Base-by-base conservation (phyloP, 92 coral and sea anemone species). In the Porites lobata region DNA sequence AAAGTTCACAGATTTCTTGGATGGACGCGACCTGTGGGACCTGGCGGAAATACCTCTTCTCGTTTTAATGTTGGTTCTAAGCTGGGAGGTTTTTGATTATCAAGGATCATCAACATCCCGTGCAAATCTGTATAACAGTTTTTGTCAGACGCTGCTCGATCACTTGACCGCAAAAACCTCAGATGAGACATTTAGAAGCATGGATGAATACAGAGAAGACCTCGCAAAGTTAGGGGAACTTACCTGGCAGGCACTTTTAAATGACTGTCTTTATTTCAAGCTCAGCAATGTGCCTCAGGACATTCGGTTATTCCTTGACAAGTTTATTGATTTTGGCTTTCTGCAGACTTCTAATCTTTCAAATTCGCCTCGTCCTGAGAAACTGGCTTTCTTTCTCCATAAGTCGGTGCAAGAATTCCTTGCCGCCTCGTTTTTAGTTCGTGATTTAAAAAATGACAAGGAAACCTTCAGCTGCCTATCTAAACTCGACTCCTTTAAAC, bases 321-420 rank as follows among this genome's bases (percentile, higher is more conserved):
- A 74, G 3, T 52, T 50, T 13, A 51, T 84, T 13, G 61, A 12
- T 29, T 14, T n/a, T 12, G 69, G 88, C n/a, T 32, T 76, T 56
- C 75, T 76, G 11, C 72, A 72, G 51, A 14, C 38, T 67, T 71
- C 61, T 50, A 15, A 65, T 14, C 53, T 50, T 56, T 61, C 65
- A 13, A 17, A 19, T 7, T 54, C 13, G 7, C n/a, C 19, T 61
- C n/a, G 7, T 22, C 78, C 43, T 53, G 65, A 75, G 50, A 43
- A 85, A 47, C 64, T 65, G n/a, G 66, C 65, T 2, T 75, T 26
- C 19, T 85, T 85, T 24, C 73, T 75, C 0, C 88, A 84, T 18
- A 84, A 84, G 43, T 32, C 88, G n/a, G 62, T 84, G 7, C 88
- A 84, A 50, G 88, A 84, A 52, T 84, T 74, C 32, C 50, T 76